Evolutionary conservation across 2,797 vertebrate genomes (phyloP), one percentile per base, ranked within the genome.

Genomic region (Atherinosoma microstoma): DNA sequence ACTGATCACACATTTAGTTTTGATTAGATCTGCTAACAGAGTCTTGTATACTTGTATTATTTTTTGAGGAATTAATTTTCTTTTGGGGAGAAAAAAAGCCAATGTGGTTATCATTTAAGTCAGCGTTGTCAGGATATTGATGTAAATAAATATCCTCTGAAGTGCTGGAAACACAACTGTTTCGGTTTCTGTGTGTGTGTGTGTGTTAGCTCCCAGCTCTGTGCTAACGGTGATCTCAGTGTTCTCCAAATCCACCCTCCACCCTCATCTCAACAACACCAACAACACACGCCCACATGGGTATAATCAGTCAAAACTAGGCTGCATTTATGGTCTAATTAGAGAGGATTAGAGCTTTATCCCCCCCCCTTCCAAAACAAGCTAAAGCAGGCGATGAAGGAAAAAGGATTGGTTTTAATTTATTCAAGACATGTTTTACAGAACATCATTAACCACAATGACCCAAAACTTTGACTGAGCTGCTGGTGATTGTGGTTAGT

Each of bases 151-250:
- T 69, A n/a, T 75, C 30, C 29, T 42, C 6, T 64, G 59, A 63
- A 54, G 58, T 29, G 49, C 67, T 56, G 58, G 64, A 74, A 74
- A 74, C 22, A 6, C 13, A 30, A 32, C 6, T 53, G 45, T n/a
- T 13, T 34, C 27, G 67, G 73, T 40, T 35, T 56, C 58, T 63
- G 60, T 67, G 73, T 70, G 72, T 66, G 59, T 79, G 70, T 56
- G 64, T 80, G 74, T 82, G 66, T 65, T 15, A 53, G 9, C 38
- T 29, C 36, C 38, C 58, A 30, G 54, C 67, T 75, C 69, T 60
- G 57, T 84, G 86, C 84, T 88, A 80, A 86, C 79, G 71, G 80
- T 91, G 86, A 89, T 86, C 77, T 88, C 79, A 91, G 69, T 36
- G 68, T 81, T 71, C 66, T 79, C 73, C 72, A 62, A 67, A 13